Percentiles rank a stretch among this genome's conserved stretches.
These are phyloP conservation scores for Timema podura DNA, from an alignment of 2,888 invertebrate species.

Conservation along the genomic window DNA sequence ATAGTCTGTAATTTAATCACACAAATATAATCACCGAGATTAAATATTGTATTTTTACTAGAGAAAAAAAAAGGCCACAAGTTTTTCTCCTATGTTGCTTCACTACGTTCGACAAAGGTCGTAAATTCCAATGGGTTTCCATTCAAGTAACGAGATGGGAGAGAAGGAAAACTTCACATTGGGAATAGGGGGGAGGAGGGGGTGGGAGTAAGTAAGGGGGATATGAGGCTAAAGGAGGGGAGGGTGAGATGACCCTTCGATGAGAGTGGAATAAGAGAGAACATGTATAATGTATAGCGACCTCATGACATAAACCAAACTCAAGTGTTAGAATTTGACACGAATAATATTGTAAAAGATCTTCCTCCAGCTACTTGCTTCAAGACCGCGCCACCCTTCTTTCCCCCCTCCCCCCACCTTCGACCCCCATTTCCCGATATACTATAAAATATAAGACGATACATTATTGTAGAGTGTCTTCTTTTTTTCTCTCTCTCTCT, in stretches of 20 bases:
- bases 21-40: too few relatives aligned
- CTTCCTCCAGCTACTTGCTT: constrained; percentile 17
- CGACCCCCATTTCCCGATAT: constrained; percentile 16
- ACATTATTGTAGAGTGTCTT: constrained; percentile 28
- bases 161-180: constrained; percentile 5
- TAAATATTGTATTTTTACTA: too few relatives aligned
- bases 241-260: constrained; percentile 19
- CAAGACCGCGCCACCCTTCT: not conserved
- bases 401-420: constrained; percentile 7
- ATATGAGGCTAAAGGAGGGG: not conserved
- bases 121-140: constrained; percentile 31
- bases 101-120: not conserved
- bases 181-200: constrained; percentile 10
- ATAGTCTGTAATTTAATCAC: too few relatives aligned
- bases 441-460: constrained; percentile 30
- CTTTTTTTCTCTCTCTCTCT: constrained; percentile 14
- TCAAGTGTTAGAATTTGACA: constrained; percentile 28
- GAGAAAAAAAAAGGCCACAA: too few relatives aligned
- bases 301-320: constrained; percentile 29
- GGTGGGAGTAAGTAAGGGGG: not conserved
- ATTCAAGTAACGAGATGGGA: constrained; percentile 26
- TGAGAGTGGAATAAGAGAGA: constrained; percentile 10
- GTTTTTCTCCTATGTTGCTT: too few relatives aligned
- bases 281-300: constrained; percentile 30
- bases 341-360: constrained; percentile 28